phyloP scores from a whole-genome alignment of 2,113 vertebrate genomes.

The Corythornis madagascariensis region DNA sequence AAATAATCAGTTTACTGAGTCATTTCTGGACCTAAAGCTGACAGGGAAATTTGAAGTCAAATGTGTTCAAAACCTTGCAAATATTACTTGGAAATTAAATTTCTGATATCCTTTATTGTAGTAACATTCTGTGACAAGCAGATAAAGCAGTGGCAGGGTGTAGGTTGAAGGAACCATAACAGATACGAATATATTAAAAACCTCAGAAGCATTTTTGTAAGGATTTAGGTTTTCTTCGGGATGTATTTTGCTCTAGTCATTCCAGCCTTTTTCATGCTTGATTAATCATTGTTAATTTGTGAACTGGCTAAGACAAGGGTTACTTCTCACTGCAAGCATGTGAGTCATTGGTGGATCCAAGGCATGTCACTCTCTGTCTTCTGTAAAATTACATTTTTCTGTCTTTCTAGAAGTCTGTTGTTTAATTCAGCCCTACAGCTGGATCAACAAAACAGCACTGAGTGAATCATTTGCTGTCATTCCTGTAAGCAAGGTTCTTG shows the following conservation, averaged over 20 bases:
- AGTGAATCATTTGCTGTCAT: slow-evolving; percentile 34
- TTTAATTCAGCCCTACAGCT: slow-evolving; percentile 57
- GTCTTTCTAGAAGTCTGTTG: slow-evolving; percentile 39
- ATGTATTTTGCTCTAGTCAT: neutral
- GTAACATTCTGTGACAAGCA: neutral
- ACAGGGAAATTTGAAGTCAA: neutral
- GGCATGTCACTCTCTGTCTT: slow-evolving; percentile 38
- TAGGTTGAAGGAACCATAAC: neutral
- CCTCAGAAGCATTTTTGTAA: neutral
- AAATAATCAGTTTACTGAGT: neutral
- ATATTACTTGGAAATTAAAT: neutral
- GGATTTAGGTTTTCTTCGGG: neutral
- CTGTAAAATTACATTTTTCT: slow-evolving; percentile 32
- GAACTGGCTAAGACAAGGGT: neutral
- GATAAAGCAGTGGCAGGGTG: neutral
- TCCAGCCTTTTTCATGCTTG: neutral
- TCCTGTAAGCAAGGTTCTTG: slow-evolving; percentile 47
- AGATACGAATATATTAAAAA: neutral
- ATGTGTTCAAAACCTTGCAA: neutral
- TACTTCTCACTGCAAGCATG: slow-evolving; percentile 9
- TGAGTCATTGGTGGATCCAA: slow-evolving; percentile 52
- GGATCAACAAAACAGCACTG: slow-evolving; percentile 48
- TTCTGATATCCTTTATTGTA: neutral
- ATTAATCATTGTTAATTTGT: slow-evolving; percentile 38
- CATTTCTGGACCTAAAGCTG: neutral